Percentiles rank a stretch among this genome's conserved stretches.
Conservation (phyloP, 2,888 invertebrate genomes). For the Baccha elongata region DNA sequence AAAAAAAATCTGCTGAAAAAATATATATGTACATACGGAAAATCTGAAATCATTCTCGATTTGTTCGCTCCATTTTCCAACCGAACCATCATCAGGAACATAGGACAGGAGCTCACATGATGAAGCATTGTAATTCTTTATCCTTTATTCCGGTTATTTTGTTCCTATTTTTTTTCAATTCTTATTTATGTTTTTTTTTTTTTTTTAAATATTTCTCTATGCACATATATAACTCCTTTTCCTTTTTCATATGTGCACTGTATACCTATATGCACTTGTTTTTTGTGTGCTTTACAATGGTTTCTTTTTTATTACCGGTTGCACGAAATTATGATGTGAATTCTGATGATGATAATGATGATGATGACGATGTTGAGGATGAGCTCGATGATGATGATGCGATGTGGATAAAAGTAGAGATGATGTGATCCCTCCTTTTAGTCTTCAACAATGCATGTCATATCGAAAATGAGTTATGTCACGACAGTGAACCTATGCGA, state of each 20-base stretch:
- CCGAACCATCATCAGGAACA: conserved; percentile 58
- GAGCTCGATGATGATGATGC: conserved; percentile 15
- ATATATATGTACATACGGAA: conserved; percentile 24
- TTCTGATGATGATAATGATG: conserved; percentile 45
- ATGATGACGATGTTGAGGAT: conserved; percentile 7
- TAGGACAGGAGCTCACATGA: conserved; percentile 67
- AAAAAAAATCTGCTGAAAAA: conserved; percentile 26
- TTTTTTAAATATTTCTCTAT: conserved; percentile 19
- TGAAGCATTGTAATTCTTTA: conserved; percentile 72
- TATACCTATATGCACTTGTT: conserved; percentile 10
- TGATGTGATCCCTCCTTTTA: conserved; percentile 67
- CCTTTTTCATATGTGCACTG: conserved; percentile 27
- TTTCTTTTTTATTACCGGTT: conserved; percentile 62
- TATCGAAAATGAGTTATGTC: conserved; percentile 73
- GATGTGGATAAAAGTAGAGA: conserved; percentile 57
- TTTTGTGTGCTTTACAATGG: conserved; percentile 44
- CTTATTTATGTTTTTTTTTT: conserved; percentile 24
- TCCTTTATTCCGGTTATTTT: conserved; percentile 71
- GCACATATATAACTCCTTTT: not conserved
- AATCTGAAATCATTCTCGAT: conserved; percentile 69
- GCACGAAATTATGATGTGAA: conserved; percentile 67
- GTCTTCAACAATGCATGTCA: conserved; percentile 70
- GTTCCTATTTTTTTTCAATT: conserved; percentile 23
- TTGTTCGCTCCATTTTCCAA: conserved; percentile 73
- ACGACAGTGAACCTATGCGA: conserved; percentile 70